Base-by-base conservation (phyloP, 2,113 vertebrate genomes). In the Phrynosoma blainvillii region DNA sequence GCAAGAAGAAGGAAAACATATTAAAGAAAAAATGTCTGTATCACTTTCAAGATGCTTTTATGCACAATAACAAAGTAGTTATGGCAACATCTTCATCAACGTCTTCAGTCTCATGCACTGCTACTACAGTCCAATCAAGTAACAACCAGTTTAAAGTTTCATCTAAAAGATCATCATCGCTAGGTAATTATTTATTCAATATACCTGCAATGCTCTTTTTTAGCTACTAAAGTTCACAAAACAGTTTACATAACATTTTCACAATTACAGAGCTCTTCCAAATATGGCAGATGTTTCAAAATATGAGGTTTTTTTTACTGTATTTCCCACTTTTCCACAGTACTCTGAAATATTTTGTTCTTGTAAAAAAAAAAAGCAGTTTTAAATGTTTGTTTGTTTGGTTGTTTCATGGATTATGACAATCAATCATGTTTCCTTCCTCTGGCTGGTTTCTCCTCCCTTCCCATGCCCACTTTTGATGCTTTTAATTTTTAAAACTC, bases 21-120 rank as follows among this genome's bases (percentile, higher is more conserved):
- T 97, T 97, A 77, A 98, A 98, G 96, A 99, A 99, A 97, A 99
- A 99, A 95, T 99, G 98, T 97, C 97, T 99, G 80, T 99, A 99
- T 94, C 99, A 98, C 96, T 99, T 99, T 97, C 98, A 99, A 96
- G 98, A 99, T 96, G 98, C 98, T 96, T 99, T 99, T 95, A 97
- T 98, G 98, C 98, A 99, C 96, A 96, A 98, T 91, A 98, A 97
- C 94, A 98, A 98, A 91, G 98, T 98, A 85, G 97, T 98, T 90
- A 98, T 99, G 99, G 98, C 98, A 94, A 98, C 98, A 5, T 99
- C 98, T 1, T 98, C 98, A 23, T 98, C 99, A 93, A 98, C 98
- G 5, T 98, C 98, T 84, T 98, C 98, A 0, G 98, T 99, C 93
- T 99, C 98, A 89, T 99, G 98, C 96, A 98, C 98, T 25, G 98